A percentile compares a stretch with the other conserved stretches of the same genome.
Conservation (phyloP, 2,888 invertebrate genomes). For the Allolobophora icterica region DNA sequence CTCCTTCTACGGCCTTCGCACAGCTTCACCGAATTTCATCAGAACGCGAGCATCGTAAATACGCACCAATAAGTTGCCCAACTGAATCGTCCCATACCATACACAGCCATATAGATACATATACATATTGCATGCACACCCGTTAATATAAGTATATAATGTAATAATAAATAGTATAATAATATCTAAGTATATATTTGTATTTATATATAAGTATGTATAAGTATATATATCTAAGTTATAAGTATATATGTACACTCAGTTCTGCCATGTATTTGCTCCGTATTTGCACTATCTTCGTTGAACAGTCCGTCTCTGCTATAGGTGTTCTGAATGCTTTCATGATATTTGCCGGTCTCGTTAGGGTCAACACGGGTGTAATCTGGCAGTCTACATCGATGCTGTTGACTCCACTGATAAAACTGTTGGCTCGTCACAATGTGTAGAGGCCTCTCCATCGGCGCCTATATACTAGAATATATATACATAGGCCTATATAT, state of each 20-base stretch:
- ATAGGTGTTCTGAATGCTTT: background rate
- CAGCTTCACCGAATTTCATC: background rate
- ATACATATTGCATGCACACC: background rate
- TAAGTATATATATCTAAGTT: background rate
- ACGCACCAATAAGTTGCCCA: too few species aligned
- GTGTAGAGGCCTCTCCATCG: background rate
- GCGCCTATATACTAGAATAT: too few species aligned
- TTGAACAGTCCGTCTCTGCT: background rate
- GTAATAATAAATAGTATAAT: too few species aligned
- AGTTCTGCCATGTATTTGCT: background rate
- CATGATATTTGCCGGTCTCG: background rate
- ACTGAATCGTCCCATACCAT: too few species aligned
- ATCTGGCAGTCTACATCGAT: slow-evolving; percentile 9
- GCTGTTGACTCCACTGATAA: background rate
- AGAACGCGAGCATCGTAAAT: too few species aligned
- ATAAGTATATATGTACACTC: background rate
- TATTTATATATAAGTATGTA: background rate
- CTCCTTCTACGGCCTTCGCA: too few species aligned
- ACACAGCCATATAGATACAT: background rate
- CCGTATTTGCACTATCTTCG: background rate
- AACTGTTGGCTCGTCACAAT: background rate
- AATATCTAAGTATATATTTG: background rate
- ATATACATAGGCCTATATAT: background rate
- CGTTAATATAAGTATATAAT: background rate
- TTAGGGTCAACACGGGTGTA: slow-evolving; percentile 2